Conservation (phyloP, 2,113 vertebrate genomes). For the Choloepus hoffmanni region DNA sequence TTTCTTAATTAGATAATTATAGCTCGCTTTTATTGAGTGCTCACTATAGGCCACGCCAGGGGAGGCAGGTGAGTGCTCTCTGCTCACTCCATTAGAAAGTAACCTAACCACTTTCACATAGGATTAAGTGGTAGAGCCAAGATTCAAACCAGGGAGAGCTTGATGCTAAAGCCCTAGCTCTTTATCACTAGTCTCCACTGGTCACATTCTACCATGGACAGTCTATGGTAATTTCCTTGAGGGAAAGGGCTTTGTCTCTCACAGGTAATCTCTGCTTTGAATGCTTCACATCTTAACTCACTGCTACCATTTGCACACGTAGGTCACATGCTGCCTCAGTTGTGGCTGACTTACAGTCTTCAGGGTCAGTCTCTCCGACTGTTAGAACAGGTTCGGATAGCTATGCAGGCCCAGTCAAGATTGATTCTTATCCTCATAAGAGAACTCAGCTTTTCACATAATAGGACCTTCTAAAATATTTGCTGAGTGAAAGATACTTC, state of each 20-base stretch:
- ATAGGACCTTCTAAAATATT: background rate
- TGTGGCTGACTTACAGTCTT: background rate
- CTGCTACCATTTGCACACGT: background rate
- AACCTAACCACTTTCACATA: background rate
- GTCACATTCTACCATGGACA: background rate
- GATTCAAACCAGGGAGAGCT: background rate
- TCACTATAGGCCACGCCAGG: background rate
- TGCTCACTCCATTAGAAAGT: background rate
- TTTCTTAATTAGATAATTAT: background rate
- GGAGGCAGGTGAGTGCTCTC: background rate
- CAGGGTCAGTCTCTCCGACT: background rate
- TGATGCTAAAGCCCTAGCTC: background rate
- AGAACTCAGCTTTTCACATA: background rate
- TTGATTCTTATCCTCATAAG: background rate
- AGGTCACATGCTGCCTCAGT: background rate
- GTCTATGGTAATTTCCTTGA: background rate
- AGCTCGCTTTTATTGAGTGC: background rate
- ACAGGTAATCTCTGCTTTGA: background rate
- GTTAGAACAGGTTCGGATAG: background rate
- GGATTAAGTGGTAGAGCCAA: background rate
- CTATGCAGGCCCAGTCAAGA: background rate
- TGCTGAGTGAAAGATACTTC: background rate
- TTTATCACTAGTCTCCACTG: background rate
- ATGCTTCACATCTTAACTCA: background rate
- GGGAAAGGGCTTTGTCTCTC: background rate